These are phyloP conservation scores for Steinernema khuongi DNA, from an alignment of 1,140 invertebrate genomes.

Conservation along the genomic window DNA sequence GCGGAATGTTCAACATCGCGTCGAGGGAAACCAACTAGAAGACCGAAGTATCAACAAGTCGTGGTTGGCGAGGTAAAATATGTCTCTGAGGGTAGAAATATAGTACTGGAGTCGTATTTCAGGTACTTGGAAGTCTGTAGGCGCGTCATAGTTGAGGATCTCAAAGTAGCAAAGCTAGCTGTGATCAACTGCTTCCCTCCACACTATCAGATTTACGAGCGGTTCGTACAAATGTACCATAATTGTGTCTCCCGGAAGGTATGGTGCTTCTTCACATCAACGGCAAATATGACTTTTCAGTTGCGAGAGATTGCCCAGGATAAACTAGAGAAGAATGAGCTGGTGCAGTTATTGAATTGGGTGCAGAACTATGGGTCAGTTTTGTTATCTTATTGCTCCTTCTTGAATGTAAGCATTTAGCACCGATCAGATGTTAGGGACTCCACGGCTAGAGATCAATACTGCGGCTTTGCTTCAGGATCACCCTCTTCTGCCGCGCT, in stretches of 20 bases:
- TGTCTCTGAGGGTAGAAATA: constrained; percentile 68
- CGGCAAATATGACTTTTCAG: constrained; percentile 61
- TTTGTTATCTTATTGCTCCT: constrained; percentile 27
- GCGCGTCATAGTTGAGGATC: constrained; percentile 42
- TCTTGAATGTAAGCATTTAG: constrained; percentile 45
- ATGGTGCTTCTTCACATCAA: constrained; percentile 59
- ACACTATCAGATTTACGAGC: constrained; percentile 83
- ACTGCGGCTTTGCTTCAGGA: constrained; percentile 72
- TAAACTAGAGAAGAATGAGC: constrained; percentile 89
- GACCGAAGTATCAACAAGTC: constrained; percentile 83
- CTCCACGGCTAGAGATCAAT: constrained; percentile 79
- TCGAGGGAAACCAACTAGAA: constrained; percentile 77
- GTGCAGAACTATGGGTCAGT: constrained; percentile 65
- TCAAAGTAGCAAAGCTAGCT: constrained; percentile 65
- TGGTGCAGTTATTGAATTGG: constrained; percentile 87
- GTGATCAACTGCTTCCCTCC: constrained; percentile 91
- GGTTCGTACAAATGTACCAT: constrained; percentile 90
- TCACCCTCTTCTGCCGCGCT: constrained; percentile 58
- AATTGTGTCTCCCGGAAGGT: constrained; percentile 76
- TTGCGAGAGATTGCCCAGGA: constrained; percentile 77
- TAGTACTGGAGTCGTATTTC: constrained; percentile 27
- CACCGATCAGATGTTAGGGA: constrained; percentile 76
- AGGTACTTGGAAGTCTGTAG: constrained; percentile 55
- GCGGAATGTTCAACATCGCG: constrained; percentile 49
- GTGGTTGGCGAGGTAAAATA: constrained; percentile 73